Evolutionary conservation across 2,113 vertebrate genomes (phyloP).

Genomic region (Pseudorhombus dupliciocellatus): DNA sequence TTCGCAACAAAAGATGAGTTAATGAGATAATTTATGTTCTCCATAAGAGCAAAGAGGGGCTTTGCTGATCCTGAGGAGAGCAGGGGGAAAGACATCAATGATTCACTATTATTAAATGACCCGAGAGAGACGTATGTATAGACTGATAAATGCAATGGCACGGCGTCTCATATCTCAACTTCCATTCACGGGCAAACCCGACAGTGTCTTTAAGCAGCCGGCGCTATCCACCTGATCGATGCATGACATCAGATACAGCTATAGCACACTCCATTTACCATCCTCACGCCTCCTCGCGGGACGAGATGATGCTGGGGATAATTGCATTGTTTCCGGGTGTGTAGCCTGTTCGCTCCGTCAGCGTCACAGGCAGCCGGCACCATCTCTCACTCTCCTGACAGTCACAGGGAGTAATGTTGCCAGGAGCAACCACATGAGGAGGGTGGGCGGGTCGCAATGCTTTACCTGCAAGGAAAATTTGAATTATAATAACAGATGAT

Average conservation of each 20-base stretch:
- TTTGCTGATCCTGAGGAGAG: constrained; percentile 34
- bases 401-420: constrained; percentile 60
- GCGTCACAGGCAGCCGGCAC: constrained; percentile 41
- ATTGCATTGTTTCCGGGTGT: constrained; percentile 52
- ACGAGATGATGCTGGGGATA: constrained; percentile 44
- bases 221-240: constrained; percentile 25
- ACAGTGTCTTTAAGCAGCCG: constrained; percentile 17
- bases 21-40: constrained; percentile 65
- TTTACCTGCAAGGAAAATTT: too few relatives aligned
- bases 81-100: constrained; percentile 15
- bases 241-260: constrained; percentile 5
- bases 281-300: neutral
- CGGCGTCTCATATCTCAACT: constrained; percentile 14
- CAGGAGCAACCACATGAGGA: constrained; percentile 56
- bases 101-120: neutral
- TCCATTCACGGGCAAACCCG: constrained; percentile 17
- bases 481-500: too few relatives aligned
- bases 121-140: neutral
- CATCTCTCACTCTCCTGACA: constrained; percentile 54
- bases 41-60: constrained; percentile 24
- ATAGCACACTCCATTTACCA: constrained; percentile 13
- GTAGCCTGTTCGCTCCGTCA: constrained; percentile 40
- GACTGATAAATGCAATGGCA: constrained; percentile 22
- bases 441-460: constrained; percentile 1
- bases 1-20: constrained; percentile 58